phyloP scores from a whole-genome alignment of 2,888 invertebrate species.

The Prosopocoilus inquinatus region DNA sequence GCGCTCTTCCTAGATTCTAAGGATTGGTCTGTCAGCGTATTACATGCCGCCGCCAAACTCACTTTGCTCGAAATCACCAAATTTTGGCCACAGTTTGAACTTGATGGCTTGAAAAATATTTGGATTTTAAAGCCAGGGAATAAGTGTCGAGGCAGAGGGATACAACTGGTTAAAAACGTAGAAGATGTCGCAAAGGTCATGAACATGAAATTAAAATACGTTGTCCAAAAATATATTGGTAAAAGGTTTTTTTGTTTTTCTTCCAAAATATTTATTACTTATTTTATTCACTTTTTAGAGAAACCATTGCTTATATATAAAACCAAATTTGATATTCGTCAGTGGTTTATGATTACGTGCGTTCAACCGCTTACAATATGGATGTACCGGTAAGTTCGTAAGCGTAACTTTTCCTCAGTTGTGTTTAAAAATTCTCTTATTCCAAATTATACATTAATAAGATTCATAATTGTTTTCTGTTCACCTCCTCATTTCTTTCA shows the following conservation, averaged over 20 bases:
- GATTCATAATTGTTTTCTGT: background rate
- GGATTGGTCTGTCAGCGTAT: conserved; percentile 27
- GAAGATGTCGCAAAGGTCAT: conserved; percentile 78
- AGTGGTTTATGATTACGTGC: conserved; percentile 92
- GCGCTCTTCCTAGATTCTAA: conserved; percentile 37
- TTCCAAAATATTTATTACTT: background rate
- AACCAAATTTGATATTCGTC: conserved; percentile 93
- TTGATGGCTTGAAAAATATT: conserved; percentile 84
- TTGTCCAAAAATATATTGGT: conserved; percentile 96
- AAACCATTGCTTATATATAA: conserved; percentile 83
- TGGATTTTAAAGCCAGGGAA: conserved; percentile 95
- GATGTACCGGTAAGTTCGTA: conserved; percentile 75
- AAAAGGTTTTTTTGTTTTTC: conserved; percentile 35
- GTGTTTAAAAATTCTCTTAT: background rate
- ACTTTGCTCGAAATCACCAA: conserved; percentile 65
- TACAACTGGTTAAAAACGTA: conserved; percentile 79
- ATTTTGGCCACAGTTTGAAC: conserved; percentile 78
- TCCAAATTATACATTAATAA: background rate
- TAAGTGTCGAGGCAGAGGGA: conserved; percentile 88
- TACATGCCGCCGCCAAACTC: conserved; percentile 55
- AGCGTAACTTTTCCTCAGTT: background rate
- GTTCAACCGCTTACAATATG: conserved; percentile 88
- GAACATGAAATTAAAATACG: conserved; percentile 74
- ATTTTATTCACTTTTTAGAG: conserved; percentile 60
- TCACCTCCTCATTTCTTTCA: background rate